A percentile compares a stretch with the other conserved stretches of the same genome.
phyloP scores from a whole-genome alignment of 2,888 invertebrate species.

The Stenolophus ochropezus region DNA sequence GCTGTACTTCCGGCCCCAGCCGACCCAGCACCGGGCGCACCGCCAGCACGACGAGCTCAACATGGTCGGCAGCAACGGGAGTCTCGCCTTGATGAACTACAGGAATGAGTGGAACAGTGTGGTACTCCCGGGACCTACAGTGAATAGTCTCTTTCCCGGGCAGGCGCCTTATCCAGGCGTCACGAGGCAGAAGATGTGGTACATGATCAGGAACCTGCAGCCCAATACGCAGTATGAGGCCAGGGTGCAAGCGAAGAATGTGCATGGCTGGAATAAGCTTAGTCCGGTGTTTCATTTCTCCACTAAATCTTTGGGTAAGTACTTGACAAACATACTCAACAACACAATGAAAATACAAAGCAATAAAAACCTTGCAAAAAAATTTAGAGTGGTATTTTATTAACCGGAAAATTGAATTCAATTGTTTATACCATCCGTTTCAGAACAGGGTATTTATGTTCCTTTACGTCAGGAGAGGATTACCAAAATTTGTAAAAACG shows the following conservation, averaged over 20 bases:
- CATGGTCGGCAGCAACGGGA: slow-evolving; percentile 62
- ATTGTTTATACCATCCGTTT: too few species aligned
- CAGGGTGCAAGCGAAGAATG: slow-evolving; percentile 76
- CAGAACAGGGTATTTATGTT: too few species aligned
- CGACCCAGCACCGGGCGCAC: slow-evolving; percentile 65
- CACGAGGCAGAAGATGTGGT: slow-evolving; percentile 74
- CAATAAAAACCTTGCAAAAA: too few species aligned
- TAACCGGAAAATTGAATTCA: too few species aligned
- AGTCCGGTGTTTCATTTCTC: slow-evolving; percentile 76
- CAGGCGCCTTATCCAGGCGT: slow-evolving; percentile 70
- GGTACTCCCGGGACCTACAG: slow-evolving; percentile 68
- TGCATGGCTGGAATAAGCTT: slow-evolving; percentile 76
- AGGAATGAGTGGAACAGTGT: slow-evolving; percentile 73
- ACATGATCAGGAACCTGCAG: slow-evolving; percentile 74
- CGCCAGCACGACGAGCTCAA: slow-evolving; percentile 66
- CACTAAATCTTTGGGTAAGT: slow-evolving; percentile 75
- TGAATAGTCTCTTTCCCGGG: slow-evolving; percentile 63
- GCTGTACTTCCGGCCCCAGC: slow-evolving; percentile 73
- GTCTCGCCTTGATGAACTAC: slow-evolving; percentile 57
- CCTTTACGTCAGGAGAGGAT: too few species aligned
- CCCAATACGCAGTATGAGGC: slow-evolving; percentile 76
- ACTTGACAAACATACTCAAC: too few species aligned
- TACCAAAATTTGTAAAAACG: too few species aligned
- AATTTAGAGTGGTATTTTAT: too few species aligned
- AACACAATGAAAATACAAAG: too few species aligned